phyloP scores from a whole-genome alignment of 2,797 vertebrate genomes.

The Kryptopterus vitreolus region DNA sequence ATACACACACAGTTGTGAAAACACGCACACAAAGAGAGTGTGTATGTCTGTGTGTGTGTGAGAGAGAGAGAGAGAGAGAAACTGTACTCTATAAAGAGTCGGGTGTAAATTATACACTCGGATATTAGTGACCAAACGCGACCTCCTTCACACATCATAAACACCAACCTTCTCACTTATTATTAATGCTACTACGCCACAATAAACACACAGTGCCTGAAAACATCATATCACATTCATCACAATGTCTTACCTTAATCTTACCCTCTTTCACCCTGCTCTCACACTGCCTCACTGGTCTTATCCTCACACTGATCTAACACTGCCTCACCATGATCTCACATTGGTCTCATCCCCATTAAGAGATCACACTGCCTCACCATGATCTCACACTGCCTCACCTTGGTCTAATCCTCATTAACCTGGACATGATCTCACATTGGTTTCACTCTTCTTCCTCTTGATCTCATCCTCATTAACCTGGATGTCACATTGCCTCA shows the following conservation, averaged over 20 bases:
- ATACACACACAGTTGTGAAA: too few relatives aligned
- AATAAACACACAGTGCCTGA: conserved; percentile 37
- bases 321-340: too few relatives aligned
- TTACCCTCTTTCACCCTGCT: neutral
- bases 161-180: conserved; percentile 43
- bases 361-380: too few relatives aligned
- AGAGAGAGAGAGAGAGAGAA: conserved; percentile 8
- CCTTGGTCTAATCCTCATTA: too few relatives aligned
- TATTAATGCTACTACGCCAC: conserved; percentile 37
- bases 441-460: too few relatives aligned
- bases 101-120: conserved; percentile 43
- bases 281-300: neutral
- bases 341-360: too few relatives aligned
- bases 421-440: too few relatives aligned
- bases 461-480: too few relatives aligned
- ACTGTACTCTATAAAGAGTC: conserved; percentile 29
- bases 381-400: too few relatives aligned
- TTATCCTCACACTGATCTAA: neutral
- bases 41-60: too few relatives aligned
- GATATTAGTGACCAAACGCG: conserved; percentile 36
- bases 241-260: neutral
- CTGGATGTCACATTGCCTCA: too few relatives aligned
- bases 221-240: conserved; percentile 14
- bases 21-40: too few relatives aligned
- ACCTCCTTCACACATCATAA: conserved; percentile 48